Base-by-base conservation (phyloP, 2,888 invertebrate species). In the Eristalis intricaria region DNA sequence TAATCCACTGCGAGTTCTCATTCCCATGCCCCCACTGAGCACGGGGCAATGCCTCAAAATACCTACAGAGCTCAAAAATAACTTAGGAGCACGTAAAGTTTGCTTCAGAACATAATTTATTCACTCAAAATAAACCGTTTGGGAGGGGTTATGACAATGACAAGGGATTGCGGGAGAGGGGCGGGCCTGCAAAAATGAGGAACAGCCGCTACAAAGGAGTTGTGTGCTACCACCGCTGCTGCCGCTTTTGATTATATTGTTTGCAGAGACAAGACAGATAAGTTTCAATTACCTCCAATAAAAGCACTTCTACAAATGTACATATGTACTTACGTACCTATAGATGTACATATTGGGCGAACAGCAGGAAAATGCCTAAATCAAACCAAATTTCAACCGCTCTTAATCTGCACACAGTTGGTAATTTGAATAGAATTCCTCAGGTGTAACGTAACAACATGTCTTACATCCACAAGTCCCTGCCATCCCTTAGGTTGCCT, bases 101-200 rank as follows among this genome's bases (percentile, higher is more conserved):
- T 79, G 77, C 83, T 85, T 64, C 65, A 65, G 63, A 71, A 71
- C 73, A 87, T 87, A 79, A 87, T 84, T 87, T 84, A 87, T 87
- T 87, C 84, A 87, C 79, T 84, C 71, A 70, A 74, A 81, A 75
- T 69, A 69, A 81, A 78, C 75, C 78, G 32, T 68, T 64, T 50
- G 64, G 63, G 29, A 19, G 40, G 73, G 50, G 50, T 50, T 50
- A 19, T 50, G 50, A n/a, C 43, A 19, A 38, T 29, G 32, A 74
- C 58, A 22, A 50, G 66, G 19, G 26, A 22, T 43, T 26, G 32
- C 19, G 40, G 26, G 63, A 26, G 58, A 40, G 32, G 70, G 29
- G 29, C 19, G 11, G 61, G 60, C 38, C 38, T 71, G 32, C 13
- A 13, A 43, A 60, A 58, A 65, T 35, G 61, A 64, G 64, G 64